Percentiles rank a stretch among this genome's conserved stretches.
These are phyloP conservation scores for Enteromius mattozi DNA, from an alignment of 2,797 vertebrate species.

Conservation along the genomic window DNA sequence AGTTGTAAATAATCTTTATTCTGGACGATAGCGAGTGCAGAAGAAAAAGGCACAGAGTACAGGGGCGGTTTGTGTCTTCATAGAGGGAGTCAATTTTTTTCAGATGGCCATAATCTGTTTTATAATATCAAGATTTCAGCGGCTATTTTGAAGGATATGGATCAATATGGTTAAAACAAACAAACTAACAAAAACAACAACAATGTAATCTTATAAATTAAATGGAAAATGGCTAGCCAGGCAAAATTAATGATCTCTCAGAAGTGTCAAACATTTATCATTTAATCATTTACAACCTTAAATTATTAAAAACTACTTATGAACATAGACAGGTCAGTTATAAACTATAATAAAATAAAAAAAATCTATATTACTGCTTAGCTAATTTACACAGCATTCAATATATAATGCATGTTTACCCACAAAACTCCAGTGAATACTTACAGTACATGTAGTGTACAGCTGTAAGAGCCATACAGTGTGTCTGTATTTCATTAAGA, in stretches of 20 bases:
- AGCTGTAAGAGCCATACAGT: constrained; percentile 1
- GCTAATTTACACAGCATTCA: not conserved
- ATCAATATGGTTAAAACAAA: constrained; percentile 58
- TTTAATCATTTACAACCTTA: not conserved
- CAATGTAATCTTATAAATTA: constrained; percentile 45
- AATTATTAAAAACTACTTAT: not conserved
- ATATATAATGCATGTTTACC: not conserved
- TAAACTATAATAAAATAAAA: not conserved
- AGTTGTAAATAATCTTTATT: constrained; percentile 56
- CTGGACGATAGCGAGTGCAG: constrained; percentile 15
- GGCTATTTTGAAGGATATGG: constrained; percentile 31
- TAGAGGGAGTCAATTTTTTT: constrained; percentile 45
- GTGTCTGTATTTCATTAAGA: constrained; percentile 49
- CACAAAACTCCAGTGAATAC: not conserved
- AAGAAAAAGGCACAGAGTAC: constrained; percentile 10
- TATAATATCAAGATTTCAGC: constrained; percentile 51
- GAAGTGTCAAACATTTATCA: not conserved
- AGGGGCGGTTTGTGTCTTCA: constrained; percentile 11
- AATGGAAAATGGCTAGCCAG: constrained; percentile 41
- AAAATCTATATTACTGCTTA: too few species aligned
- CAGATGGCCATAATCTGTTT: constrained; percentile 40
- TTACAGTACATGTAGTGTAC: not conserved
- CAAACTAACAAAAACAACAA: constrained; percentile 5
- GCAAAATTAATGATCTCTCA: constrained; percentile 18
- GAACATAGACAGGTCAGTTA: not conserved